Evolutionary conservation across 2,797 vertebrate species (phyloP), one percentile per base, ranked within the genome.

Genomic region (Sebastolobus alascanus): DNA sequence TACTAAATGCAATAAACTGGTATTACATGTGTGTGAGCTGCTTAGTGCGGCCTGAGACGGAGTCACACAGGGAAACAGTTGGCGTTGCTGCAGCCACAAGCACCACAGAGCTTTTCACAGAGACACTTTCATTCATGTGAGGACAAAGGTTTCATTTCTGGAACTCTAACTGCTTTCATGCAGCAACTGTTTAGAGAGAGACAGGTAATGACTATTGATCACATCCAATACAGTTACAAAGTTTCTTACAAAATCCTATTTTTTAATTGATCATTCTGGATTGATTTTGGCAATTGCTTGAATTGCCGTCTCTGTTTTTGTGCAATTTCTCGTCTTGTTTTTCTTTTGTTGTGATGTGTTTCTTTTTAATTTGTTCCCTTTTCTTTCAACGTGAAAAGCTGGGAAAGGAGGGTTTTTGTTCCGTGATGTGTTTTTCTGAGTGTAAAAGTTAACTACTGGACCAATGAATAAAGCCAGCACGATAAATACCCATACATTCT

Each of bases 1-100:
- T 8, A 61, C 80, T 80, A 60, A 85, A 90, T 50, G 79, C 75
- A 92, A 86, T 90, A 86, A 89, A 80, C 25, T 84, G 86, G 86
- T 27, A 83, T 91, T 87, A 89, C 61, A 76, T 38, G 65, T 46
- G 70, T 65, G 58, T 55, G 70, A 82, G 31, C 83, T 7, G 58
- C 85, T 86, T 68, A 77, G 74, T 27, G 67, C 33, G 46, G 79
- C 59, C 38, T 55, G 40, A 81, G 78, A 63, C 5, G 7, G 75
- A 73, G 73, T 59, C 86, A 70, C 35, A 2, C 65, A 22, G 64
- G 16, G 68, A 75, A 54, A 25, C 25, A 8, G 55, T 33, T 18
- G 20, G 43, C 4, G n/a, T n/a, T 60, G 66, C 43, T 54, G 71
- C 67, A 50, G 72, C 61, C 52, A 50, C 31, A 2, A 38, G 55